These are phyloP conservation scores for Rallus crepitans DNA, from an alignment of 2,797 vertebrate species.

Conservation along the genomic window DNA sequence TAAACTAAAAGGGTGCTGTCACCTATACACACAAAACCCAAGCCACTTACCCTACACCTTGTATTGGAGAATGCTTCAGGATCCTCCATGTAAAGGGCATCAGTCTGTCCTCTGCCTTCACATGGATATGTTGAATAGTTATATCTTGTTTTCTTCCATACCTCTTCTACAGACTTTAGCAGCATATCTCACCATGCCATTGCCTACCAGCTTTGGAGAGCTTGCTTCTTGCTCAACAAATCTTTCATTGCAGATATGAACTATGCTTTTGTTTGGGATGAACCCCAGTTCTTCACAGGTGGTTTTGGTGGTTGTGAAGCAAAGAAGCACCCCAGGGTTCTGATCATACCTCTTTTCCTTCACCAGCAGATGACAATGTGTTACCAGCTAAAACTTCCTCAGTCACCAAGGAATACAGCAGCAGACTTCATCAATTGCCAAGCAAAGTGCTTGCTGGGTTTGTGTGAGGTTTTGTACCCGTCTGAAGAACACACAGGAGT, in stretches of 20 bases:
- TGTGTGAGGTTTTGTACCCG: not conserved
- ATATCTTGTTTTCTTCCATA: not conserved
- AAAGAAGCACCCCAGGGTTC: not conserved
- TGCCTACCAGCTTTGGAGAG: not conserved
- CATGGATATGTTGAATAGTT: not conserved
- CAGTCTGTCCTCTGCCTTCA: not conserved
- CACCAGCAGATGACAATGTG: not conserved
- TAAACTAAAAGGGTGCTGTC: not conserved
- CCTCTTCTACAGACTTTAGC: not conserved
- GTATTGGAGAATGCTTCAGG: not conserved
- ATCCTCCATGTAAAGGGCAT: not conserved
- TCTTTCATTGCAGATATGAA: not conserved
- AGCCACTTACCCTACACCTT: not conserved
- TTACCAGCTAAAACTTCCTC: not conserved
- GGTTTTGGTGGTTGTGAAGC: not conserved
- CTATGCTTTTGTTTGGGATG: not conserved
- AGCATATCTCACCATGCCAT: fast-evolving
- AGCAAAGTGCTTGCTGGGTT: not conserved
- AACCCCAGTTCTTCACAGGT: not conserved
- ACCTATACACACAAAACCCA: not conserved
- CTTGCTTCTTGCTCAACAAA: not conserved
- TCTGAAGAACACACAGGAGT: not conserved
- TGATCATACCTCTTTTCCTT: not conserved
- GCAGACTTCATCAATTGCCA: not conserved
- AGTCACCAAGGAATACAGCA: not conserved